Evolutionary conservation across 1,140 invertebrate genomes (phyloP), one percentile per base, ranked within the genome.

Genomic region (Oreohelix idahoensis): DNA sequence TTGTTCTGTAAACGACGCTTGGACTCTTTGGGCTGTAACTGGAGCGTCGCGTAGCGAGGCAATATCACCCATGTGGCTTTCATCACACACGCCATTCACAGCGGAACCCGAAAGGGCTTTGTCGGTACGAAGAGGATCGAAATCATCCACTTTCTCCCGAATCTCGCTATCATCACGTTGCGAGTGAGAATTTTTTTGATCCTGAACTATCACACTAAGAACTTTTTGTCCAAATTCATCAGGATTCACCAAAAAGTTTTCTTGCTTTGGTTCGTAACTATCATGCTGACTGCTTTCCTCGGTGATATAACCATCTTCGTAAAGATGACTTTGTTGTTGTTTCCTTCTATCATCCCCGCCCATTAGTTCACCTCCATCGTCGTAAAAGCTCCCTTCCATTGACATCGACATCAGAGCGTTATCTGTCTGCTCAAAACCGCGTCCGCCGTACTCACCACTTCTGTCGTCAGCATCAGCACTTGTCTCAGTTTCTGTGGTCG

Each of bases 351-450:
- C 53, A 15, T 58, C 53, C 23, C 53, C 53, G 23, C 76, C 76
- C 15, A 79, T 63, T 4, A 79, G 26, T 38, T 79, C 76, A 13
- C 76, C 76, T 29, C 76, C 76, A 49, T 79, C 76, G 35, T 79
- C 76, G 35, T 79, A 79, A 29, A 79, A 79, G 29, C 76, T 79
- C 23, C 76, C 76, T 26, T 79, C 76, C 76, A 79, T 79, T 11
- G 76, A 79, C 76, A 79, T 79, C 2, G 76, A 79, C 76, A 79
- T 79, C 13, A 79, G 53, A n/a, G 76, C 49, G 51, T 79, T 79
- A 49, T 79, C 76, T 29, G 45, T 29, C 35, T 58, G 49, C 38
- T 58, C 53, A 58, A 23, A 58, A n/a, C 26, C 53, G 5, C 26
- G 53, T 23, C 53, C 53, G 23, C 74, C 42, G 15, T 26, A 51